Evolutionary conservation across 2,113 vertebrate species (phyloP).

Genomic region (Siniperca knerii): DNA sequence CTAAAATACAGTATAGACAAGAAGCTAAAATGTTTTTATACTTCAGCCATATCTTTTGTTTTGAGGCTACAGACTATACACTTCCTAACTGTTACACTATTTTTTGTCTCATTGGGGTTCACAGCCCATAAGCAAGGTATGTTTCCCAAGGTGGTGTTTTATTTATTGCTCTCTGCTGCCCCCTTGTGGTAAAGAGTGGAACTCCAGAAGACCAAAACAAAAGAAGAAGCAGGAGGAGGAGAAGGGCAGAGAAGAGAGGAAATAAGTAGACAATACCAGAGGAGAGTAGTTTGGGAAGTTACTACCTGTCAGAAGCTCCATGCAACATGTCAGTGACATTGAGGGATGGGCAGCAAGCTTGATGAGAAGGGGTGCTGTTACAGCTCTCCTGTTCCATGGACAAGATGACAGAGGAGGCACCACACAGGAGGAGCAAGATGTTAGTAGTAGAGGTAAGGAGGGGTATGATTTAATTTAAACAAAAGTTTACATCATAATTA

Average conservation of each 20-base stretch:
- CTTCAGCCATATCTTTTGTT: slow-evolving; percentile 29
- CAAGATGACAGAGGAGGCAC: slow-evolving; percentile 47
- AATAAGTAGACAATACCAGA: slow-evolving; percentile 3
- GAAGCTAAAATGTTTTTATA: slow-evolving; percentile 70
- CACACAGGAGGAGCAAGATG: slow-evolving; percentile 52
- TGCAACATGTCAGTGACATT: slow-evolving; percentile 83
- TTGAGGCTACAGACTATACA: slow-evolving; percentile 29
- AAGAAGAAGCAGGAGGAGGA: not conserved
- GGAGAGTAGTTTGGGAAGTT: slow-evolving; percentile 30
- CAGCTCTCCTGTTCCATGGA: slow-evolving; percentile 79
- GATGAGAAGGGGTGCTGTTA: slow-evolving; percentile 81
- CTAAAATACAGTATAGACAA: slow-evolving; percentile 84
- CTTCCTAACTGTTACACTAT: slow-evolving; percentile 32
- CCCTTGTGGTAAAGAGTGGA: slow-evolving; percentile 66
- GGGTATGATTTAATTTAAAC: not conserved
- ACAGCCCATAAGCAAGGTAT: not conserved
- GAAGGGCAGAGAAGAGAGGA: not conserved
- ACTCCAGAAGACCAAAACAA: slow-evolving; percentile 13
- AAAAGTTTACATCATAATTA: not conserved
- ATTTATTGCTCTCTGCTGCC: slow-evolving; percentile 80
- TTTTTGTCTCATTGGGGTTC: slow-evolving; percentile 19
- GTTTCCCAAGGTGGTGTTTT: slow-evolving; percentile 2
- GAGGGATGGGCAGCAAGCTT: slow-evolving; percentile 84
- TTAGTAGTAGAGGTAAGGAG: slow-evolving; percentile 47
- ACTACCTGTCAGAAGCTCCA: slow-evolving; percentile 82